Evolutionary conservation across 2,888 invertebrate species (phyloP), one percentile per base, ranked within the genome.

Genomic region (Poecilobothrus nobilitatus): DNA sequence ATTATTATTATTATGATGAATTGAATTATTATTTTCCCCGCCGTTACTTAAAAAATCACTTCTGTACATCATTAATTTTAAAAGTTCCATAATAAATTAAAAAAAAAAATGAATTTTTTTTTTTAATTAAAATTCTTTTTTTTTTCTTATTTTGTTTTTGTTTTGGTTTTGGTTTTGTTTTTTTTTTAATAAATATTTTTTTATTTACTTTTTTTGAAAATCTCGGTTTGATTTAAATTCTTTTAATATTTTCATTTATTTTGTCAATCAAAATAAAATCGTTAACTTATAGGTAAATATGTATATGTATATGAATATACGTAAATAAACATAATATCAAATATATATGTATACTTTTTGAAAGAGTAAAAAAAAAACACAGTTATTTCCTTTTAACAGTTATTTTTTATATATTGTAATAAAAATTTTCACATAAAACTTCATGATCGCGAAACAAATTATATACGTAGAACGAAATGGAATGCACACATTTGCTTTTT

Each of bases 31-130:
- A 33, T 63, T 63, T 22, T 64, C 27, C 44, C 66, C 53, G 27
- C 67, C 79, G 74, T 78, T 78, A 76, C 78, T 78, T 76, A 81
- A 75, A 74, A 81, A 79, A 78, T 81, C 80, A 77, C 80, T 81
- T 76, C 81, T 81, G 76, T 80, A 81, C 81, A 82, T 82, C 82
- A 82, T 82, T 75, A 82, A 75, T 76, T 81, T 82, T 73, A 82
- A 78, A 73, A 82, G 78, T 80, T 82, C 81, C 81, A 82, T 82
- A 76, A 78, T 75, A 71, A 63, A 53, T 12, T 33, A 18, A 6
- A 44, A 67, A 9, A 63, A 37, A 65, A 37, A 34, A 62, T 27
- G 27, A 27, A 27, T 20, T 12, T 63, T 65, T 61, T 62, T 66
- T 70, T 64, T 62, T 41, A 65, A 65, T 37, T 27, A 64, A 12